Evolutionary conservation across 2,113 vertebrate genomes (phyloP).

Genomic region (Aptenodytes patagonicus): DNA sequence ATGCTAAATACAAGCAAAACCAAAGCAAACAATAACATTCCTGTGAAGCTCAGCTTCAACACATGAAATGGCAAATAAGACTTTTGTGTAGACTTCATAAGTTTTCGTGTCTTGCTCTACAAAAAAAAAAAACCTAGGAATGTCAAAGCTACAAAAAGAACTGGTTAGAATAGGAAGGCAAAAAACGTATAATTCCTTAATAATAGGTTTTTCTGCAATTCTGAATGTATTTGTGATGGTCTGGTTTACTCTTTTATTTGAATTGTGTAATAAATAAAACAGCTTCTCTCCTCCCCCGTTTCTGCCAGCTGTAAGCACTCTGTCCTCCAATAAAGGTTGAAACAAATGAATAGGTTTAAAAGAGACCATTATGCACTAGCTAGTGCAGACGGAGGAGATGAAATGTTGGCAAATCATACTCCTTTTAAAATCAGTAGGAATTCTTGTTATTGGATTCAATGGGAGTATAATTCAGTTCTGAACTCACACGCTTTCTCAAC

Average conservation of each 20-base stretch:
- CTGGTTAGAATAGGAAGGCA: neutral
- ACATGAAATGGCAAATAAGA: neutral
- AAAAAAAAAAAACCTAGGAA: neutral
- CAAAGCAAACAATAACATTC: conserved; percentile 29
- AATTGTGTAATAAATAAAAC: conserved; percentile 25
- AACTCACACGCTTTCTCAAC: neutral
- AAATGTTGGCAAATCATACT: conserved; percentile 39
- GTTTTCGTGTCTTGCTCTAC: neutral
- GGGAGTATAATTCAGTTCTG: conserved; percentile 19
- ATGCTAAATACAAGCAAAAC: conserved; percentile 61
- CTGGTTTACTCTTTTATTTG: conserved; percentile 26
- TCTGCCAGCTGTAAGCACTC: conserved; percentile 30
- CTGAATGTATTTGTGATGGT: conserved; percentile 3
- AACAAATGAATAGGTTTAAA: conserved; percentile 46
- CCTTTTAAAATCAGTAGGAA: conserved; percentile 48
- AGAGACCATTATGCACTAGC: conserved; percentile 3
- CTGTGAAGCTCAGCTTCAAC: neutral
- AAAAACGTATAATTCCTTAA: conserved; percentile 17
- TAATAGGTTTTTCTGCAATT: conserved; percentile 2
- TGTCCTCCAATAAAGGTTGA: conserved; percentile 27
- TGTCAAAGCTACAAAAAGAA: neutral
- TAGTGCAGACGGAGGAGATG: neutral
- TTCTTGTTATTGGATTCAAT: conserved; percentile 31
- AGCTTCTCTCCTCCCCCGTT: neutral
- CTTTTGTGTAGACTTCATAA: neutral